Conservation (phyloP, 64 coral and sea anemone genomes). For the Dendronephthya gigantea region DNA sequence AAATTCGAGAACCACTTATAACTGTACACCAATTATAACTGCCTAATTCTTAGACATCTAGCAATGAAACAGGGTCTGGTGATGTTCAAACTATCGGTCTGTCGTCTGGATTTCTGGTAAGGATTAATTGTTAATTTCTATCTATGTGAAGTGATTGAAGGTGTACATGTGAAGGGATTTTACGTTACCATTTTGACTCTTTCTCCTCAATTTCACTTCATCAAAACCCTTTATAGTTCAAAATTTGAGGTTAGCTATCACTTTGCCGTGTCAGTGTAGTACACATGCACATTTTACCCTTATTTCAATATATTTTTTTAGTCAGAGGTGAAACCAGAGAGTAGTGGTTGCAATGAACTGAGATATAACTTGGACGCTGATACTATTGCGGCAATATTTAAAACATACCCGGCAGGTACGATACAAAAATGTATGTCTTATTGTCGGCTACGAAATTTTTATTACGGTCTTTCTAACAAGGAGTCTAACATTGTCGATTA, state of each 20-base stretch:
- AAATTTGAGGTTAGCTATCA: too few species aligned
- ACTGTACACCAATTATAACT: too few species aligned
- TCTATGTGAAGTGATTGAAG: too few species aligned
- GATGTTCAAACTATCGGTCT: slow-evolving; percentile 23
- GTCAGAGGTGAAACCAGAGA: slow-evolving; percentile 82
- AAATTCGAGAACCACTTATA: too few species aligned
- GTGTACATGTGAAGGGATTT: too few species aligned
- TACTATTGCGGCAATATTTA: slow-evolving; percentile 96
- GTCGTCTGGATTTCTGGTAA: slow-evolving; percentile 35
- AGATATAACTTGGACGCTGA: slow-evolving; percentile 96
- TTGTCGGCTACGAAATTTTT: too few species aligned
- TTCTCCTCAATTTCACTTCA: background rate
- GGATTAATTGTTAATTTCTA: too few species aligned
- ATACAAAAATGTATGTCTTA: too few species aligned
- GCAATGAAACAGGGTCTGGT: background rate
- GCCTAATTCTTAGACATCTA: background rate
- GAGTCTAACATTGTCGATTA: too few species aligned
- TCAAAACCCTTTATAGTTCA: background rate
- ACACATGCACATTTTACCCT: background rate
- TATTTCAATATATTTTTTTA: slow-evolving; percentile 12
- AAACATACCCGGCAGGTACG: slow-evolving; percentile 90
- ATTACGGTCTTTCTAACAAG: too few species aligned
- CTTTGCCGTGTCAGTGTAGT: too few species aligned
- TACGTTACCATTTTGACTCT: too few species aligned
- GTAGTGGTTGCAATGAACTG: slow-evolving; percentile 91